A percentile compares a stretch with the other conserved stretches of the same genome.
Evolutionary conservation across 2,888 invertebrate genomes (phyloP).

Genomic region (Drosophila dives): DNA sequence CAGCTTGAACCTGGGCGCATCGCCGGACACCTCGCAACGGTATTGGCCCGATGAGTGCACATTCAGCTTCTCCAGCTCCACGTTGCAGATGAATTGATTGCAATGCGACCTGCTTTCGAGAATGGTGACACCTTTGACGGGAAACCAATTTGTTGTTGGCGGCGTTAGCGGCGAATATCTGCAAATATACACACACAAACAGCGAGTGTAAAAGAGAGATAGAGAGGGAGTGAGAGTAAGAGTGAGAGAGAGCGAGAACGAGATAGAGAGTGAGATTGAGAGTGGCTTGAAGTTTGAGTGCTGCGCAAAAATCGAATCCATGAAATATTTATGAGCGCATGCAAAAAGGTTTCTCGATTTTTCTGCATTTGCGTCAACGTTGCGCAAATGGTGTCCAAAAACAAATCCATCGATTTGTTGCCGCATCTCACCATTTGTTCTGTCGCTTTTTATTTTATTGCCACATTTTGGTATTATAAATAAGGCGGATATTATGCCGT

Average conservation of each 20-base stretch:
- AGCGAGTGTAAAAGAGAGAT: slow-evolving; percentile 15
- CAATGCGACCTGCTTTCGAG: slow-evolving; percentile 84
- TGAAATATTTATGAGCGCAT: slow-evolving; percentile 79
- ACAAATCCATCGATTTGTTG: slow-evolving; percentile 64
- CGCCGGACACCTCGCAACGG: slow-evolving; percentile 88
- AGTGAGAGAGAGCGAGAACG: slow-evolving; percentile 1
- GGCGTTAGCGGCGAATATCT: slow-evolving; percentile 85
- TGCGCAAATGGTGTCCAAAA: slow-evolving; percentile 58
- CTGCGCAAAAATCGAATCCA: slow-evolving; percentile 72
- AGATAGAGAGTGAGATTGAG: slow-evolving; percentile 2
- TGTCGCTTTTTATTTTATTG: neutral
- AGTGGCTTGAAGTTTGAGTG: slow-evolving; percentile 55
- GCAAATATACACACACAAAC: slow-evolving; percentile 51
- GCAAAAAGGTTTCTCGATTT: slow-evolving; percentile 61
- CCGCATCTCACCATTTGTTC: slow-evolving; percentile 27
- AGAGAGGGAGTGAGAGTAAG: neutral
- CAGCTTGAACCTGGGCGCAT: slow-evolving; percentile 87
- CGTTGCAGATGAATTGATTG: slow-evolving; percentile 85
- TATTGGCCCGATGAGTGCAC: slow-evolving; percentile 86
- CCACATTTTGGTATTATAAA: slow-evolving; percentile 35
- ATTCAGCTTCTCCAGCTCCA: slow-evolving; percentile 83
- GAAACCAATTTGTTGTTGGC: slow-evolving; percentile 84
- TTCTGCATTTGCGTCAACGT: slow-evolving; percentile 54
- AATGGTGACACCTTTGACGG: slow-evolving; percentile 84
- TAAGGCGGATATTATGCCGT: slow-evolving; percentile 43